Percentiles rank a stretch among this genome's conserved stretches.
Evolutionary conservation across 2,113 vertebrate genomes (phyloP).

Genomic region (Barnardius zonarius): DNA sequence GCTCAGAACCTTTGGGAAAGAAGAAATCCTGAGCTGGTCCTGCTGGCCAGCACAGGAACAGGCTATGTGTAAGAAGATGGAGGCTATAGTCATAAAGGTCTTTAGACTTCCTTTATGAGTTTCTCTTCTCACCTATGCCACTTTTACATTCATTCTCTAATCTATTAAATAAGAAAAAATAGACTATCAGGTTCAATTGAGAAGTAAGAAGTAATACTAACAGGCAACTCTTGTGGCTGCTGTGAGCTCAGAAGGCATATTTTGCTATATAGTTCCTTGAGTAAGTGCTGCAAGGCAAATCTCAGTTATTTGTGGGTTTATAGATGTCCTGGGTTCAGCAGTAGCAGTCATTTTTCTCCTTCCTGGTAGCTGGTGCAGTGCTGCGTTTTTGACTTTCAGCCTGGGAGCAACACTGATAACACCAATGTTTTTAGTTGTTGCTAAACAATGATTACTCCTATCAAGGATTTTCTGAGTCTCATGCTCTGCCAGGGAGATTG

Average conservation of each 20-base stretch:
- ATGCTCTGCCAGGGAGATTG: too few relatives aligned
- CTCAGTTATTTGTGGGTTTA: background rate
- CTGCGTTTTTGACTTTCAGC: background rate
- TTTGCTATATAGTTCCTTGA: background rate
- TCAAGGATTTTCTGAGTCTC: too few relatives aligned
- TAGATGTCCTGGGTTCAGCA: background rate
- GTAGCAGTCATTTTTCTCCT: background rate
- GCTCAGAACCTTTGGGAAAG: background rate
- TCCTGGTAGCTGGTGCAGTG: background rate
- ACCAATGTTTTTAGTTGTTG: too few relatives aligned
- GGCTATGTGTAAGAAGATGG: background rate
- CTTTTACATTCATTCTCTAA: background rate
- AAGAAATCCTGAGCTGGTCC: background rate
- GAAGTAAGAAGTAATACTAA: background rate
- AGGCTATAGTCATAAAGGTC: background rate
- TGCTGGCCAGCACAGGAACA: background rate
- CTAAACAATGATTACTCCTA: too few relatives aligned
- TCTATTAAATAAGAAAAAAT: background rate
- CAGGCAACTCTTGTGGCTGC: background rate
- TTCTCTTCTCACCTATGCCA: background rate
- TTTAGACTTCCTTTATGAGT: background rate
- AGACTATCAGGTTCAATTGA: background rate
- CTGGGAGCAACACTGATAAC: too few relatives aligned
- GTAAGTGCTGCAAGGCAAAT: background rate
- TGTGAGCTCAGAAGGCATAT: background rate